Conservation (phyloP, 2,888 invertebrate species). For the Metallyticus violacea region DNA sequence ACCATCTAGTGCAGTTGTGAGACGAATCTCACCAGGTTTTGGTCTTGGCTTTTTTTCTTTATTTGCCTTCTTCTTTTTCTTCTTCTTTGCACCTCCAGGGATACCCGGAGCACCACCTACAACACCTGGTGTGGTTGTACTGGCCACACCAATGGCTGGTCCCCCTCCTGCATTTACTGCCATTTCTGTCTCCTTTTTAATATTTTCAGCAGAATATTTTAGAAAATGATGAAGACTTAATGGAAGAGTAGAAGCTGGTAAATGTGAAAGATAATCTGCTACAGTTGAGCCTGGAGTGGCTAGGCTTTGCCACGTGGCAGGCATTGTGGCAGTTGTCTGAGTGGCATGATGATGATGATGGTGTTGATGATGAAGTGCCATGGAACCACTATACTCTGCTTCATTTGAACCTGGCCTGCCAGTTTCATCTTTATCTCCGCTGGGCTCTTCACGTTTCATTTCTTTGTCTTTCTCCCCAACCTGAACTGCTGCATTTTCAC, state of each 20-base stretch:
- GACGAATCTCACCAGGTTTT: slow-evolving; percentile 78
- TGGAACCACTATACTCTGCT: slow-evolving; percentile 32
- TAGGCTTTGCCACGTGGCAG: slow-evolving; percentile 68
- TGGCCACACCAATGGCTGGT: slow-evolving; percentile 33
- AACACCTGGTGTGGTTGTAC: slow-evolving; percentile 45
- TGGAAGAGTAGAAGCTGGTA: slow-evolving; percentile 70
- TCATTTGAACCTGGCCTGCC: slow-evolving; percentile 33
- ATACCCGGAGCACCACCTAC: slow-evolving; percentile 41
- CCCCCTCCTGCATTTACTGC: slow-evolving; percentile 37
- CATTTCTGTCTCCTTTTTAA: slow-evolving; percentile 67
- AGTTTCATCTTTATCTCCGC: slow-evolving; percentile 30
- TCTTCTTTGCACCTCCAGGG: slow-evolving; percentile 57
- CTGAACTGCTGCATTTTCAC: slow-evolving; percentile 23
- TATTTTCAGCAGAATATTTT: slow-evolving; percentile 72
- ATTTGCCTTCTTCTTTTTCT: slow-evolving; percentile 73
- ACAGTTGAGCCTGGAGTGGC: slow-evolving; percentile 74
- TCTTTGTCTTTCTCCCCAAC: slow-evolving; percentile 30
- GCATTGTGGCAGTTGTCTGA: slow-evolving; percentile 46
- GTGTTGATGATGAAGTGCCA: slow-evolving; percentile 32
- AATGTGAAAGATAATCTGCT: slow-evolving; percentile 78
- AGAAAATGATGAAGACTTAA: slow-evolving; percentile 79
- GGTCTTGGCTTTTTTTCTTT: slow-evolving; percentile 81
- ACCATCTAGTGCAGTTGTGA: slow-evolving; percentile 62
- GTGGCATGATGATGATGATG: slow-evolving; percentile 30
- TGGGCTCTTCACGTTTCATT: slow-evolving; percentile 31